Conservation (phyloP, 2,113 vertebrate species). For the Albula glossodonta region DNA sequence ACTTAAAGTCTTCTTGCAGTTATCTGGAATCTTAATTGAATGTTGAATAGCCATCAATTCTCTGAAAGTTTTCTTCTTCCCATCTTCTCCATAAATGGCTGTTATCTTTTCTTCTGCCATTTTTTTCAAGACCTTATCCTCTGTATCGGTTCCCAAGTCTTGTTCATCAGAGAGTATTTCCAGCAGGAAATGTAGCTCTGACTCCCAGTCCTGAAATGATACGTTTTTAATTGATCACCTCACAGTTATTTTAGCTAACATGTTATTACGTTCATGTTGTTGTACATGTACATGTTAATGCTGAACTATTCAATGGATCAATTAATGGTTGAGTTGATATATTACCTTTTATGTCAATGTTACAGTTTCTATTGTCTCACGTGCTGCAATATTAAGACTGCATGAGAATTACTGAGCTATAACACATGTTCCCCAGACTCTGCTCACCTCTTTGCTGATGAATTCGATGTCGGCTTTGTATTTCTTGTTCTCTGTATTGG, state of each 20-base stretch:
- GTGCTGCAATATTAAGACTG: neutral
- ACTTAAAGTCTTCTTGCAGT: neutral
- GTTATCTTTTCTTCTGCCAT: conserved; percentile 23
- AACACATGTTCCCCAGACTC: neutral
- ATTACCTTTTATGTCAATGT: neutral
- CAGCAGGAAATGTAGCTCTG: neutral
- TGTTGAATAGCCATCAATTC: neutral
- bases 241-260: too few relatives aligned
- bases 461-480: conserved; percentile 59
- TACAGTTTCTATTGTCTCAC: neutral
- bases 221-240: too few relatives aligned
- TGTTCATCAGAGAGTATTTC: neutral
- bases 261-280: too few relatives aligned
- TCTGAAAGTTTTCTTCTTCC: neutral
- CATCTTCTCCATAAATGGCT: conserved; percentile 20
- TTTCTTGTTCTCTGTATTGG: conserved; percentile 10
- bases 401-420: neutral
- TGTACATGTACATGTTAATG: neutral
- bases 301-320: neutral
- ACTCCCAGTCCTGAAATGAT: conserved; percentile 14
- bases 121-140: neutral
- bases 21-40: neutral
- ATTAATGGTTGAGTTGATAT: neutral
- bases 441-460: conserved; percentile 49
- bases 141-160: too few relatives aligned